These are phyloP conservation scores for Cyprinodon variegatus DNA, from an alignment of 2,113 vertebrate genomes.

Conservation along the genomic window DNA sequence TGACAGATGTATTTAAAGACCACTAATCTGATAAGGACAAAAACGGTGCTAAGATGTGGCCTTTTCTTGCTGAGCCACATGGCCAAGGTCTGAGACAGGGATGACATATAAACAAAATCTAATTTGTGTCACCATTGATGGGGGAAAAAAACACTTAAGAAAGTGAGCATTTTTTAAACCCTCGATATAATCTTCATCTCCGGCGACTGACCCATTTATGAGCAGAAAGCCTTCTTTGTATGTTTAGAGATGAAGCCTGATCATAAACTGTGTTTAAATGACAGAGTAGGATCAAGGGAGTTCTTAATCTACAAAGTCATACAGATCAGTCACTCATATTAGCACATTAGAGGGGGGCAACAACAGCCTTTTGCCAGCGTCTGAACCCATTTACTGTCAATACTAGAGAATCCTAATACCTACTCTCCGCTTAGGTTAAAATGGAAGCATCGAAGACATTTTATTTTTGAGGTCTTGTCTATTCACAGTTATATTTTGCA, in stretches of 20 bases:
- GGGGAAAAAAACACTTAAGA: constrained; percentile 76
- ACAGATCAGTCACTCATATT: constrained; percentile 66
- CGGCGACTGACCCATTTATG: constrained; percentile 84
- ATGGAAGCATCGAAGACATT: neutral
- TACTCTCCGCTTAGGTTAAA: constrained; percentile 2
- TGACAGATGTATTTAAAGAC: constrained; percentile 81
- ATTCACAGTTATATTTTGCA: neutral
- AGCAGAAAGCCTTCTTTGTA: constrained; percentile 55
- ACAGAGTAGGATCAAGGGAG: constrained; percentile 59
- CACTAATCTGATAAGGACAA: constrained; percentile 83
- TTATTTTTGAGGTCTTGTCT: neutral
- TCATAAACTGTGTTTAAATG: constrained; percentile 61
- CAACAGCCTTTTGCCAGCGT: constrained; percentile 47
- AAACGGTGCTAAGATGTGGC: constrained; percentile 76
- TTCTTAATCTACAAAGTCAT: constrained; percentile 71
- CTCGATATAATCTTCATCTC: constrained; percentile 83
- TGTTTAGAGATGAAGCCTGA: constrained; percentile 48
- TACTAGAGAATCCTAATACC: constrained; percentile 24
- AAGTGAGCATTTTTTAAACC: constrained; percentile 83
- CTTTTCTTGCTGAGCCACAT: constrained; percentile 72
- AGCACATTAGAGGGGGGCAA: constrained; percentile 50
- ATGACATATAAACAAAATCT: constrained; percentile 82
- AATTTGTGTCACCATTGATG: constrained; percentile 80
- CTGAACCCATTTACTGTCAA: constrained; percentile 37
- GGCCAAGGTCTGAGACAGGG: constrained; percentile 43